These are phyloP conservation scores for Petaurus breviceps DNA, from an alignment of 2,113 vertebrate species.

Conservation along the genomic window DNA sequence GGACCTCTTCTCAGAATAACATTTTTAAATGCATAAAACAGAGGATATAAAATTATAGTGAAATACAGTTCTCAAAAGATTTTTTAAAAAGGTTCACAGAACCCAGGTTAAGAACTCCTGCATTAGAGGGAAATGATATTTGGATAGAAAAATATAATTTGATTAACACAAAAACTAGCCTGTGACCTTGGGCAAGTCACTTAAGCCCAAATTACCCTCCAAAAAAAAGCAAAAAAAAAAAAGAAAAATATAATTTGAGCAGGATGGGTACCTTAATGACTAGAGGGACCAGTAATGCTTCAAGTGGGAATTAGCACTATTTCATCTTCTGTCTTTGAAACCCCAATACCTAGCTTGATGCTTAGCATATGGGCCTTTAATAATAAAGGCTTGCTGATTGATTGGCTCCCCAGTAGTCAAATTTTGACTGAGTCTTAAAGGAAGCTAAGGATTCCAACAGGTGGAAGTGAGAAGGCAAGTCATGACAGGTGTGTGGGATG, in stretches of 20 bases:
- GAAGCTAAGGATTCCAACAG: background rate
- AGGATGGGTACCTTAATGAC: background rate
- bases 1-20: background rate
- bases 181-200: too few species aligned
- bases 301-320: background rate
- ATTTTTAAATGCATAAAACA: background rate
- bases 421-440: background rate
- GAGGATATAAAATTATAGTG: background rate
- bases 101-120: background rate
- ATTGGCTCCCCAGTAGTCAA: background rate
- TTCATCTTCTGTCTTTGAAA: background rate
- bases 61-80: background rate
- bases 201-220: too few species aligned
- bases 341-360: background rate
- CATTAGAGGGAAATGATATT: background rate
- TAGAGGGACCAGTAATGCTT: background rate
- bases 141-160: background rate
- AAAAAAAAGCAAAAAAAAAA: too few species aligned
- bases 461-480: background rate
- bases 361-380: background rate
- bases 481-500: background rate
- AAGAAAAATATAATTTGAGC: background rate
- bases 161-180: too few species aligned
- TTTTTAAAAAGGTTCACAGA: background rate
- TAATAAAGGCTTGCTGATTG: background rate